These are phyloP conservation scores for Steinernema hermaphroditum DNA, from an alignment of 2,888 invertebrate genomes.

Conservation along the genomic window DNA sequence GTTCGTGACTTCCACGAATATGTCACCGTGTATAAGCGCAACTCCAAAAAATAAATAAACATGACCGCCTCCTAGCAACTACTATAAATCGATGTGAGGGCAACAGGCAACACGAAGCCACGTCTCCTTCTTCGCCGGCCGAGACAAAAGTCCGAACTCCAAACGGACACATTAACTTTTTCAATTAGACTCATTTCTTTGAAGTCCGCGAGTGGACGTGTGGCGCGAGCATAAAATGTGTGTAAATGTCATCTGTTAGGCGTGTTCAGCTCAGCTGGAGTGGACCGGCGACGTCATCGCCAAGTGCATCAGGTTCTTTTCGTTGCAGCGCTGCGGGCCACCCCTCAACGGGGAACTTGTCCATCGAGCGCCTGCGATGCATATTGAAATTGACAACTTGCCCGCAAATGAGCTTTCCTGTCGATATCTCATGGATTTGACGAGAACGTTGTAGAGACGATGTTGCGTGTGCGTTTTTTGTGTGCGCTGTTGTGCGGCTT, in stretches of 20 bases:
- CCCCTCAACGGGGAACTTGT: neutral
- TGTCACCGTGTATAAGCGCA: too few relatives aligned
- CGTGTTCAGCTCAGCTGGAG: neutral
- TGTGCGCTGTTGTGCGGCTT: too few relatives aligned
- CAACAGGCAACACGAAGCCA: neutral
- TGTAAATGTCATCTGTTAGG: neutral
- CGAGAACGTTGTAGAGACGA: too few relatives aligned
- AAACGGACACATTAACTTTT: neutral
- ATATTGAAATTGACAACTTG: constrained; percentile 3
- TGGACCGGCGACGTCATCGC: neutral
- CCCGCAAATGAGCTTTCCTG: neutral
- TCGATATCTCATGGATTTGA: too few relatives aligned
- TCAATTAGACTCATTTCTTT: neutral
- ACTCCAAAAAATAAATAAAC: too few relatives aligned
- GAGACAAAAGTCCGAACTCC: neutral
- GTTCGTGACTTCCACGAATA: too few relatives aligned
- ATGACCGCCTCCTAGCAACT: too few relatives aligned
- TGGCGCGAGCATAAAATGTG: neutral
- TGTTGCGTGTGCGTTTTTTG: too few relatives aligned
- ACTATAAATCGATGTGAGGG: neutral
- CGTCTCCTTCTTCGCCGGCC: too few relatives aligned
- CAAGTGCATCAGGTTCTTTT: neutral
- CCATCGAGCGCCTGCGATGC: neutral
- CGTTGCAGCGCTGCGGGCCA: too few relatives aligned
- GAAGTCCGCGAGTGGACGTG: neutral